phyloP scores from a whole-genome alignment of 30 jellyfish, hydroid and myxozoan species.

The Haliclystus octoradiatus region DNA sequence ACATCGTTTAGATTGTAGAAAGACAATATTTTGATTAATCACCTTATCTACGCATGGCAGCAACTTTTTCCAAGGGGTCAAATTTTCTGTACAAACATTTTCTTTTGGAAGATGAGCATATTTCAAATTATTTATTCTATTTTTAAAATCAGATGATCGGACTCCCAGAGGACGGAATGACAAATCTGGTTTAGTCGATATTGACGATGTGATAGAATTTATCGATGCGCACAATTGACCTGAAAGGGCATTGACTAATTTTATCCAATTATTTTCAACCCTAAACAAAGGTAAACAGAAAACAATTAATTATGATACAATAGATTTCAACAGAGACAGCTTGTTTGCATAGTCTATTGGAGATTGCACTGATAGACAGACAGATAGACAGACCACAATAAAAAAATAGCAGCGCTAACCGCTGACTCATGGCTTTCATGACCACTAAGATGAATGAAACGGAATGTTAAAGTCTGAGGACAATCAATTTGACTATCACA shows the following conservation, averaged over 20 bases:
- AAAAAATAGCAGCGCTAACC: no score
- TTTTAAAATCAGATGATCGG: constrained; percentile 35
- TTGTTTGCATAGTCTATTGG: no score
- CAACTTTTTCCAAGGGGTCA: constrained; percentile 94
- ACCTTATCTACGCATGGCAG: constrained; percentile 85
- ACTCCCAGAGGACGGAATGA: constrained; percentile 85
- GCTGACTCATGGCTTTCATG: no score
- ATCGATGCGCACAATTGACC: constrained; percentile 94
- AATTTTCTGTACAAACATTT: constrained; percentile 87
- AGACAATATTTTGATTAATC: not conserved
- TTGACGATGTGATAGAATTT: constrained; percentile 49
- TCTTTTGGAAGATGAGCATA: constrained; percentile 81
- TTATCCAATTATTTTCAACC: constrained; percentile 67
- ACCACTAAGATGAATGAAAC: no score
- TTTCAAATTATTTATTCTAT: constrained; percentile 19
- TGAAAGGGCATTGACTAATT: constrained; percentile 80
- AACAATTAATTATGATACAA: no score
- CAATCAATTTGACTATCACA: no score
- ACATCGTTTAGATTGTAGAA: not conserved
- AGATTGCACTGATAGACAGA: no score
- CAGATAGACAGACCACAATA: no score
- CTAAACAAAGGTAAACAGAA: constrained; percentile 18
- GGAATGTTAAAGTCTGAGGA: no score
- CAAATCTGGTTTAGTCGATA: constrained; percentile 47
- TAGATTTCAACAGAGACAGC: no score